Evolutionary conservation across 2,113 vertebrate genomes (phyloP), one percentile per base, ranked within the genome.

Genomic region (Lanius collurio): DNA sequence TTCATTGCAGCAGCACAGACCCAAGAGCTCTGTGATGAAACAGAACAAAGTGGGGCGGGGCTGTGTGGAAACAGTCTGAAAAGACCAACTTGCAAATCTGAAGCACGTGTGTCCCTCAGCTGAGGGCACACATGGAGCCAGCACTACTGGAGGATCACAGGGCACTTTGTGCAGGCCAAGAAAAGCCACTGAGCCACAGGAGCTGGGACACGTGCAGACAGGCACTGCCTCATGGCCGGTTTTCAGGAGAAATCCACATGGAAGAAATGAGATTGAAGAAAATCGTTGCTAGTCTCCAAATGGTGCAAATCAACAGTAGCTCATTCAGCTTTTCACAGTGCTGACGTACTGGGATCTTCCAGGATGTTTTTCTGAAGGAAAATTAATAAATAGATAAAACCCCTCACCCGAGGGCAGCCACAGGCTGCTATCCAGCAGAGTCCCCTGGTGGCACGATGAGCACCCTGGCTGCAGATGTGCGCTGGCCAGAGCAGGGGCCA

Each of bases 381-480:
- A 63, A 71, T 16, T 11, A 59, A 16, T 28, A 28, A 68, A 53
- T 5, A n/a, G 10, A 23, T 53, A 19, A 78, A 86, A 31, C 6
- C 7, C 13, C 30, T 59, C 7, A 6, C 13, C 18, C 0, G 0
- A 75, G 47, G 41, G 42, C 47, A 59, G 42, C 8, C 0, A 0
- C 41, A 74, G 55, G 18, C 37, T 74, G 27, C 28, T 42, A 24
- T 21, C 41, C 33, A 50, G 50, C 30, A 64, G 62, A 41, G 33
- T 41, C 16, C 22, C 1, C 1, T 16, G 60, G n/a, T 0, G 0
- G 31, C 42, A 27, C 0, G 0, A 26, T 10, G 23, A 53, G 39
- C 22, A n/a, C 27, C 4, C 0, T 5, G 21, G 53, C 50, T 46
- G 16, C 42, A 75, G 55, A 50, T 86, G 9, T 12, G 13, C 2